Evolutionary conservation across 2,797 vertebrate species (phyloP), one percentile per base, ranked within the genome.

Genomic region (Anomalospiza imberbis): DNA sequence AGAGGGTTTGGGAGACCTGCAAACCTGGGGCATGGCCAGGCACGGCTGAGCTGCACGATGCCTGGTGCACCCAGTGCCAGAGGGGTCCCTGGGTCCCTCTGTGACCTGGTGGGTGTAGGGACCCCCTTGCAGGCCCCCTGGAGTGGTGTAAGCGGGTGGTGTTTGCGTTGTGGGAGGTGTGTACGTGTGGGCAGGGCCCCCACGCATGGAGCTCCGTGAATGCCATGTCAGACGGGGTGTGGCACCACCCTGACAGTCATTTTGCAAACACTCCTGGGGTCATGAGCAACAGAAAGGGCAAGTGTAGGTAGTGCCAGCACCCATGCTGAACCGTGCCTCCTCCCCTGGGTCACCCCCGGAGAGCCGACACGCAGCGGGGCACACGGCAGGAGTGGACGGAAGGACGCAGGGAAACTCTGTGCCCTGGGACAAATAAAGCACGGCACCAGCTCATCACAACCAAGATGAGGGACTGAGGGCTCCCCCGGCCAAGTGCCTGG

Each of bases 181-280:
- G 88, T 88, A 14, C 2, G 5, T 12, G n/a, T 86, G 88, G 95
- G 92, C 96, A 79, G 19, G 10, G 58, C 55, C 73, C 89, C 80
- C 3, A 24, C 5, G 61, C 73, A 19, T 0, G 34, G 60, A 54
- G 90, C 82, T 3, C 60, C 13, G 11, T 0, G 3, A 58, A 28
- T 20, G 36, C 92, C 88, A 14, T 7, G 70, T 13, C 87, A 89
- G 51, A 66, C 22, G 34, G 70, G 53, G 29, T 5, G 92, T 18
- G 94, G 91, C 93, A 83, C 86, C 73, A 0, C 93, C 72, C 85
- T 53, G 32, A 88, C 88, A 53, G 82, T 93, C 65, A 31, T 65
- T 88, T 71, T 53, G 95, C 94, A 97, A 97, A 97, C 85, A 97
- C 58, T 53, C 42, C 0, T 5, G 21, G 38, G 96, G 96, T 97